Conservation (phyloP, 2,888 invertebrate genomes). For the Luperina testacea region DNA sequence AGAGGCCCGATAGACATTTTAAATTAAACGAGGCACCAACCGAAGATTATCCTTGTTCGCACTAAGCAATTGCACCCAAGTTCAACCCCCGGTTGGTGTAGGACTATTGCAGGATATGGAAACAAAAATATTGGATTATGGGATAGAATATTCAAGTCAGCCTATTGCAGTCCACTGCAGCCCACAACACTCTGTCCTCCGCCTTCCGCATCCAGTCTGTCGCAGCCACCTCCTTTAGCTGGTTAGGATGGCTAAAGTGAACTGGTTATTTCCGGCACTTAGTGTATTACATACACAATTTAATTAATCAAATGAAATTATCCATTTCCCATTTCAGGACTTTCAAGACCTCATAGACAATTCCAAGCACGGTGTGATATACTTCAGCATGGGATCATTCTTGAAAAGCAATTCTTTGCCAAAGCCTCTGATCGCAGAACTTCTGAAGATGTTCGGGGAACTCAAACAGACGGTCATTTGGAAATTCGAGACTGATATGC, state of each 20-base stretch:
- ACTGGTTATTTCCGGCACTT: too few relatives aligned
- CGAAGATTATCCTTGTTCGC: background rate
- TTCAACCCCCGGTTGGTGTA: background rate
- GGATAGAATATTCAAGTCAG: background rate
- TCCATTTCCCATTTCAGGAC: constrained; percentile 70
- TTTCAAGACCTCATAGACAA: constrained; percentile 79
- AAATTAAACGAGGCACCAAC: background rate
- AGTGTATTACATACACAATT: background rate
- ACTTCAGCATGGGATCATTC: constrained; percentile 82
- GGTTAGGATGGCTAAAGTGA: too few relatives aligned
- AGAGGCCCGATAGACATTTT: background rate
- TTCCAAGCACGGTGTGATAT: constrained; percentile 78
- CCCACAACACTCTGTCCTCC: too few relatives aligned
- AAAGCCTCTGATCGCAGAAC: constrained; percentile 65
- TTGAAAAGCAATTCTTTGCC: constrained; percentile 75
- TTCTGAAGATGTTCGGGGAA: constrained; percentile 75
- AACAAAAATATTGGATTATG: background rate
- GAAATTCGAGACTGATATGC: constrained; percentile 79
- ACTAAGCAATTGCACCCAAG: background rate
- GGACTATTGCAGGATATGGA: background rate
- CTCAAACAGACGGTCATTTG: constrained; percentile 81
- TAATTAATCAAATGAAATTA: background rate
- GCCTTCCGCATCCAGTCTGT: too few relatives aligned
- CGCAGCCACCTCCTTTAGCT: too few relatives aligned
- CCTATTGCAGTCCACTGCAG: background rate